Percentiles rank a stretch among this genome's conserved stretches.
These are phyloP conservation scores for Hippopotamus amphibius DNA, from an alignment of 2,113 vertebrate genomes.

Conservation along the genomic window DNA sequence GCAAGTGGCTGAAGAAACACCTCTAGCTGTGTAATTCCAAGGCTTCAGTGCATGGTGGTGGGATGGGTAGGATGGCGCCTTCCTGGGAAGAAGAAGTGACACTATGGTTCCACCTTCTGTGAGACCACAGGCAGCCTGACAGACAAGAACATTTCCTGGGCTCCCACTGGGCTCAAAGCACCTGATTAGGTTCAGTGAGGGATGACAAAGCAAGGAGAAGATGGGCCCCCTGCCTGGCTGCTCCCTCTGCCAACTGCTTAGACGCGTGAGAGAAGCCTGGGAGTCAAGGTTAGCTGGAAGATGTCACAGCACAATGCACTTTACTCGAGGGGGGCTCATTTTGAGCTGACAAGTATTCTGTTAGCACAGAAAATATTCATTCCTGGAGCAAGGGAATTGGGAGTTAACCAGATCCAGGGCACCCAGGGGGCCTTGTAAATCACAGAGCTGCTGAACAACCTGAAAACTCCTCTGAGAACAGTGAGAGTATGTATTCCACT, in stretches of 20 bases:
- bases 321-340: constrained; percentile 3
- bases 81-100: neutral
- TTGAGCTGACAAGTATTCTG: constrained; percentile 2
- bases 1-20: neutral
- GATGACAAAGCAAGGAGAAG: neutral
- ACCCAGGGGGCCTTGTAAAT: constrained; percentile 35
- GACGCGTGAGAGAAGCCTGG: neutral
- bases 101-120: neutral
- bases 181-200: neutral
- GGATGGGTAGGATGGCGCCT: neutral
- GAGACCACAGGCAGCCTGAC: neutral
- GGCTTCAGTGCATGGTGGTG: neutral
- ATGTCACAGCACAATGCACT: neutral
- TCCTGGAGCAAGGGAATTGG: constrained; percentile 38
- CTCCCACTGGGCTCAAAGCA: neutral
- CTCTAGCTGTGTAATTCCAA: neutral
- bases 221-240: neutral
- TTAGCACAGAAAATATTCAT: constrained; percentile 44
- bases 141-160: neutral
- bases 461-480: neutral
- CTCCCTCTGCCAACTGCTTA: neutral
- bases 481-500: neutral
- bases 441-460: constrained; percentile 7
- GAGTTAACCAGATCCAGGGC: constrained; percentile 33
- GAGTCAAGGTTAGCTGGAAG: neutral